These are phyloP conservation scores for Eledone cirrhosa DNA, from an alignment of 2,888 invertebrate genomes.

Conservation along the genomic window DNA sequence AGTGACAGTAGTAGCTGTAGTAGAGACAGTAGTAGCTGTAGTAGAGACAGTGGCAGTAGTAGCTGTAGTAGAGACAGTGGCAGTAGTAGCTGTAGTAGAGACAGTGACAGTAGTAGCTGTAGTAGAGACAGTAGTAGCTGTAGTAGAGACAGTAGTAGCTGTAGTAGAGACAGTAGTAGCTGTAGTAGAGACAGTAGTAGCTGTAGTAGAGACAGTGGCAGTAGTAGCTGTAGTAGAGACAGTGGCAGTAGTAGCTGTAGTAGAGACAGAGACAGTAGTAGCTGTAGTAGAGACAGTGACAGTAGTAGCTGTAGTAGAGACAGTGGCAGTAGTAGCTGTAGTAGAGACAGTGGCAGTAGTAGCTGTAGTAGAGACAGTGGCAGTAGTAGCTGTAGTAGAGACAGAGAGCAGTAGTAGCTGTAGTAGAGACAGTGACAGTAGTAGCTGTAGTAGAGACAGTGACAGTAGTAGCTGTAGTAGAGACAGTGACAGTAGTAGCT, in stretches of 20 bases:
- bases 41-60: too few species aligned
- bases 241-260: too few species aligned
- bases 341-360: too few species aligned
- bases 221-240: too few species aligned
- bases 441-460: slow-evolving; percentile 12
- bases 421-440: background rate
- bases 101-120: background rate
- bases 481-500: slow-evolving; percentile 3
- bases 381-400: slow-evolving; percentile 18
- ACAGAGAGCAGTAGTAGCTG: background rate
- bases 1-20: background rate
- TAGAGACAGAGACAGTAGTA: background rate
- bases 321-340: too few species aligned
- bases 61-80: too few species aligned
- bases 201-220: too few species aligned
- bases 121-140: background rate
- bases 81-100: background rate
- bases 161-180: background rate
- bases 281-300: background rate
- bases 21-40: background rate
- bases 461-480: slow-evolving; percentile 19
- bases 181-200: background rate
- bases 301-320: slow-evolving; percentile 19
- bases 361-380: too few species aligned
- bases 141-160: background rate